These are phyloP conservation scores for Pachypsylla venusta DNA, from an alignment of 1,140 invertebrate genomes.

Conservation along the genomic window DNA sequence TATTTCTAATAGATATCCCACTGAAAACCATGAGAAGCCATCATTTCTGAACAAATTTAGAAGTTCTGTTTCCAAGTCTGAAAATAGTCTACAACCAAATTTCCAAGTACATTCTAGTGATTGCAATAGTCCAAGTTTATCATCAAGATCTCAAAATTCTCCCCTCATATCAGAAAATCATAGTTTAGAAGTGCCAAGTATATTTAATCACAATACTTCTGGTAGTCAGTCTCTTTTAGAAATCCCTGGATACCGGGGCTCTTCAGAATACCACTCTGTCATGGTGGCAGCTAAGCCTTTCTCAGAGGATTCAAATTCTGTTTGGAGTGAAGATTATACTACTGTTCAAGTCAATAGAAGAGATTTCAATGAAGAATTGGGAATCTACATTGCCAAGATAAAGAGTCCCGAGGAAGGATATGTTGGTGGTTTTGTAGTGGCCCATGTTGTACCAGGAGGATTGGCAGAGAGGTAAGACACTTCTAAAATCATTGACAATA, in stretches of 20 bases:
- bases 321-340: conserved; percentile 36
- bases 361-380: conserved; percentile 49
- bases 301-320: neutral
- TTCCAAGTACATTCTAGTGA: neutral
- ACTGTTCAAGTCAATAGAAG: conserved; percentile 35
- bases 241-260: neutral
- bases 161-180: neutral
- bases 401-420: conserved; percentile 44
- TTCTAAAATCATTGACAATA: no score
- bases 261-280: neutral
- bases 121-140: neutral
- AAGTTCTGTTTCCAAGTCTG: neutral
- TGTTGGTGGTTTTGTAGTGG: conserved; percentile 54
- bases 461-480: conserved; percentile 60
- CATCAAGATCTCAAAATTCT: conserved; percentile 3
- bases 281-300: neutral
- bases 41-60: conserved; percentile 6
- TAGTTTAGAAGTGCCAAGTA: neutral
- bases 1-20: neutral
- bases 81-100: neutral
- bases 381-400: conserved; percentile 70
- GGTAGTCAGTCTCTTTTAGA: conserved; percentile 5
- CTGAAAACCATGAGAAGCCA: neutral
- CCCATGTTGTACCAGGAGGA: conserved; percentile 62
- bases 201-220: neutral